Evolutionary conservation across 2,113 vertebrate genomes (phyloP), one percentile per base, ranked within the genome.

Genomic region (Myocastor coypus): DNA sequence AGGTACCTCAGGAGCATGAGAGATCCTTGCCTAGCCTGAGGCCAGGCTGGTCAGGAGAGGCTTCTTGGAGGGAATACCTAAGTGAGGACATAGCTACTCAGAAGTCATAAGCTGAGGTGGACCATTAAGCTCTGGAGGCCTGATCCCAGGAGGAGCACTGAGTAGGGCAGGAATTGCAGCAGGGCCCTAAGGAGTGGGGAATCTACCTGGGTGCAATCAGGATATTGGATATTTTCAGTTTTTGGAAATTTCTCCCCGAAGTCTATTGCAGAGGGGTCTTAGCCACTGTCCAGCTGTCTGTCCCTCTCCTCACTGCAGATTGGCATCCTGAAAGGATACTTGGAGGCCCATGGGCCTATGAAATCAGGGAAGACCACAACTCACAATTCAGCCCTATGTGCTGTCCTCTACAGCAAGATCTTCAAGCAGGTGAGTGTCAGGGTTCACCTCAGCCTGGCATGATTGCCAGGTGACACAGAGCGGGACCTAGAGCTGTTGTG

Each of bases 361-460:
- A 97, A 69, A 69, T 13, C 17, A 14, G 78, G 24, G 90, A 94
- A 52, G 19, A 24, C 16, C 57, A 96, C 96, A 0, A 97, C 98
- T 4, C 97, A 98, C 11, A 94, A 89, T 5, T 7, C 96, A 1
- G 63, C 93, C 0, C 14, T 98, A 22, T 98, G 98, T 0, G 68
- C 85, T 0, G 50, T 97, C 1, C 96, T 98, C 34, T 98, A 98
- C 81, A 98, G 98, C 95, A 96, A 87, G 92, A 83, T 84, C 87
- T 98, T 98, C 5, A 98, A 97, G 93, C 98, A 98, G 98, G 98
- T 98, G 55, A 94, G 93, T 16, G 82, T 59, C 26, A 52, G 71
- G n/a, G 66, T 37, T 84, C 0, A 0, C 52, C 78, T 83, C 37
- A 26, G 52, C n/a, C 34, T 28, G 32, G 32, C 30, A n/a, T n/a